Evolutionary conservation across 2,113 vertebrate species (phyloP), one percentile per base, ranked within the genome.

Genomic region (Meles meles): DNA sequence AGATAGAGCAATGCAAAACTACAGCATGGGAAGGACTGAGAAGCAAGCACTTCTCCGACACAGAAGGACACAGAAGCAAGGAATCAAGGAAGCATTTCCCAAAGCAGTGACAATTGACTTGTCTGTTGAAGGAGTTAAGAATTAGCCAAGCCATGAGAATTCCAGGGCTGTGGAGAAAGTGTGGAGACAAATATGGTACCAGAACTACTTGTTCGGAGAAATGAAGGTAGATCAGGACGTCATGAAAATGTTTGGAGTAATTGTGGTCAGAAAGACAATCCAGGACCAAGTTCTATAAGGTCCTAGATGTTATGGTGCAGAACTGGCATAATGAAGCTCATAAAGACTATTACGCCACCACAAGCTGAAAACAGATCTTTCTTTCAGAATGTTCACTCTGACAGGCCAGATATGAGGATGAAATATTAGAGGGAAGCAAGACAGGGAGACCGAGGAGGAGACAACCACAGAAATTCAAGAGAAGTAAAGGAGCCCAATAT

Each of bases 381-480:
- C 27, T 92, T 96, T 71, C 17, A 44, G 20, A 55, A 57, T 89
- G 29, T 91, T 84, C 39, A 82, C 37, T 49, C 42, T 52, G 57
- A 85, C 69, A 88, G 71, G 3, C 49, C 42, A 90, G 55, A 83
- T 29, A 25, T 17, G 2, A 61, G 5, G 44, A 79, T 55, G 47
- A 91, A 88, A 23, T 72, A 31, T 52, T 72, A 2, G 21, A 37
- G 61, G n/a, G 57, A 71, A 15, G 21, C 29, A 11, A 81, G 81
- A 74, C 21, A 67, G 12, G 34, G 31, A 82, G 39, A 88, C 44
- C 0, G 37, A 77, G 17, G 14, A 90, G 10, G 21, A n/a, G 11
- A 63, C 0, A 2, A 82, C 27, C 44, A 52, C 0, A 15, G 2
- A 29, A 63, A 44, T 23, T 81, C 12, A 81, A 42, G 34, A 52